Evolutionary conservation across 2,888 invertebrate genomes (phyloP).

Genomic region (Drosophila nr. perissopoda): DNA sequence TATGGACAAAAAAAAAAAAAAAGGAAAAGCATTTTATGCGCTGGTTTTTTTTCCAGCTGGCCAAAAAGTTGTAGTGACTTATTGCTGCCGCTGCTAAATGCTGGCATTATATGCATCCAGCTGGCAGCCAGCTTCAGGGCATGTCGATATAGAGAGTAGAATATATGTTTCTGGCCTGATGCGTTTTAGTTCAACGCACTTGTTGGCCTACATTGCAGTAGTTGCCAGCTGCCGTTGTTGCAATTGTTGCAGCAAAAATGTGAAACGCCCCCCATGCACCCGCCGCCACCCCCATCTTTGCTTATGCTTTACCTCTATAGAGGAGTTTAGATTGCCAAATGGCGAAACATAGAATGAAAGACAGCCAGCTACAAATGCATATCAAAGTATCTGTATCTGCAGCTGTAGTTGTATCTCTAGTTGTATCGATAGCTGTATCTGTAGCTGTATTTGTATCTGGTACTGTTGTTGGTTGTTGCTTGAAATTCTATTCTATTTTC

Average conservation of each 20-base stretch:
- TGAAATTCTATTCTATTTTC: constrained; percentile 36
- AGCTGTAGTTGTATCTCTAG: constrained; percentile 4
- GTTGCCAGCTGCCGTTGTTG: constrained; percentile 18
- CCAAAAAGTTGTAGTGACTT: constrained; percentile 24
- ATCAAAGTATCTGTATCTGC: constrained; percentile 21
- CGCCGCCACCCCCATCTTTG: background rate
- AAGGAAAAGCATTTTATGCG: background rate
- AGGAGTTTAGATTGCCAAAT: constrained; percentile 18
- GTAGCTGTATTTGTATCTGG: constrained; percentile 1
- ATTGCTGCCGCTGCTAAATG: background rate
- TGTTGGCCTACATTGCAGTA: constrained; percentile 80
- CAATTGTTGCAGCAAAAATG: constrained; percentile 39
- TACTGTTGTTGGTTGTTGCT: constrained; percentile 11
- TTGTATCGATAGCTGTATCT: background rate
- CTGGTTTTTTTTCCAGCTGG: constrained; percentile 12
- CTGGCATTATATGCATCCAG: background rate
- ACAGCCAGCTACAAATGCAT: constrained; percentile 40
- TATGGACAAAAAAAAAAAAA: constrained; percentile 7
- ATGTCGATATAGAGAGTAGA: constrained; percentile 31
- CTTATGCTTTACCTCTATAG: constrained; percentile 1
- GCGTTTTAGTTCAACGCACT: constrained; percentile 81
- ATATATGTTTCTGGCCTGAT: constrained; percentile 34
- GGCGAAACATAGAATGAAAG: constrained; percentile 51
- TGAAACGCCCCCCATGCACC: constrained; percentile 15
- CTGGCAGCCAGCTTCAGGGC: constrained; percentile 23